These are phyloP conservation scores for Chalcis sispes DNA, from an alignment of 2,888 invertebrate genomes.

Conservation along the genomic window DNA sequence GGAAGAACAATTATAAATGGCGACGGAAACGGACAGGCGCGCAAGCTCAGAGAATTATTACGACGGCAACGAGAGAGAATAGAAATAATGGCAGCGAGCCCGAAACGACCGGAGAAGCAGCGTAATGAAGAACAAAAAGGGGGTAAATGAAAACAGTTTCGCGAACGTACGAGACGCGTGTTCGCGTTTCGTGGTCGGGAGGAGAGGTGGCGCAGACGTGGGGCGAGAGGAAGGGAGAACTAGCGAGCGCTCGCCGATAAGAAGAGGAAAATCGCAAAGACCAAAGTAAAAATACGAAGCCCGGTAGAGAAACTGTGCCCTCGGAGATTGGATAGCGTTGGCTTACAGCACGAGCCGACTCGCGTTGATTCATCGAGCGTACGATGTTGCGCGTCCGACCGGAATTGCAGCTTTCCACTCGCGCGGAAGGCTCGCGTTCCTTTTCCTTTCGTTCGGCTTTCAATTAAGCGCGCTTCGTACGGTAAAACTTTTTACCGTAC, in stretches of 20 bases:
- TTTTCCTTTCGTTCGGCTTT: no score
- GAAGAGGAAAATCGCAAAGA: not conserved
- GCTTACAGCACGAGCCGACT: constrained; percentile 28
- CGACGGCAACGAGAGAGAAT: constrained; percentile 63
- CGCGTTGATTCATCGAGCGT: constrained; percentile 24
- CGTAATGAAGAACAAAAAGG: constrained; percentile 15
- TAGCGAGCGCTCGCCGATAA: no score
- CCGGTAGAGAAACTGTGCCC: not conserved
- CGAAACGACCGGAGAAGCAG: constrained; percentile 2
- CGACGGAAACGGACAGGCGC: constrained; percentile 40
- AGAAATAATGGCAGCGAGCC: constrained; percentile 56
- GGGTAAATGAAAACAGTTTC: constrained; percentile 7
- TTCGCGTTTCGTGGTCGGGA: no score
- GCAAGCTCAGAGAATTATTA: constrained; percentile 62
- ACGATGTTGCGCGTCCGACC: not conserved
- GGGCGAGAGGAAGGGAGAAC: not conserved
- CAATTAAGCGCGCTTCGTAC: no score
- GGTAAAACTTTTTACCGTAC: constrained; percentile 41
- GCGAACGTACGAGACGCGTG: not conserved
- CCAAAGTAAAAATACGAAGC: not conserved
- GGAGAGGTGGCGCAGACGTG: no score
- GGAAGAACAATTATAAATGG: constrained; percentile 44
- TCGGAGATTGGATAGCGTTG: constrained; percentile 25
- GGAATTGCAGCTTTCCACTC: constrained; percentile 20
- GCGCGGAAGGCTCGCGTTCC: no score